Percentiles rank a stretch among this genome's conserved stretches.
phyloP scores from a whole-genome alignment of 1,140 invertebrate species.

The Drosophila melanica region DNA sequence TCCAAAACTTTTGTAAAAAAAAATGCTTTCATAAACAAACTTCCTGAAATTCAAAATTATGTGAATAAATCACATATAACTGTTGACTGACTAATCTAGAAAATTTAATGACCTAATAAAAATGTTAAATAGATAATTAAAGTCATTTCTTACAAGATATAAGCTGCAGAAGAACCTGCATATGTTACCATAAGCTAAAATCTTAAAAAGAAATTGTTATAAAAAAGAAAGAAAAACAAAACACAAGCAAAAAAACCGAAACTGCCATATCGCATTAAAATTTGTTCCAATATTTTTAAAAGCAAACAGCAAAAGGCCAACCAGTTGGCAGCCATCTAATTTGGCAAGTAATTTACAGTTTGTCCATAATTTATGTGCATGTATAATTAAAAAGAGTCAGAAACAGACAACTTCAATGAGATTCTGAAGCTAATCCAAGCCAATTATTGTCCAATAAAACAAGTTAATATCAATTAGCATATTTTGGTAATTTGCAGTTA shows the following conservation, averaged over 20 bases:
- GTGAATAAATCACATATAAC: constrained; percentile 1
- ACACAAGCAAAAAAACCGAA: constrained; percentile 1
- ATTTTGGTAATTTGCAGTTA: constrained; percentile 67
- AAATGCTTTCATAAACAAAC: background rate
- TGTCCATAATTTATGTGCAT: constrained; percentile 69
- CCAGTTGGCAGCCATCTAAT: constrained; percentile 50
- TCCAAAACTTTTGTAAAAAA: too few relatives aligned
- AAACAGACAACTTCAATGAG: constrained; percentile 10
- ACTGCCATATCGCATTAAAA: background rate
- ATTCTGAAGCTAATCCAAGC: constrained; percentile 46
- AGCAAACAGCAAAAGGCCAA: constrained; percentile 41
- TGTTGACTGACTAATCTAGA: constrained; percentile 1
- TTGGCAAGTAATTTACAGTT: constrained; percentile 67
- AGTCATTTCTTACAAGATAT: background rate
- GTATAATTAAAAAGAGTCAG: constrained; percentile 51
- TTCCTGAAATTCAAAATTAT: background rate
- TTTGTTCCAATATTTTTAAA: constrained; percentile 15
- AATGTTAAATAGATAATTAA: constrained; percentile 26
- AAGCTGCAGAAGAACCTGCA: constrained; percentile 1
- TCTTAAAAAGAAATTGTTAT: constrained; percentile 31
- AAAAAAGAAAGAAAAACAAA: constrained; percentile 5
- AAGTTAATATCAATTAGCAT: constrained; percentile 55
- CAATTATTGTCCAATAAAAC: constrained; percentile 52
- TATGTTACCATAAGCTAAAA: constrained; percentile 6
- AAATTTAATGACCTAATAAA: constrained; percentile 31